Evolutionary conservation across 1,140 invertebrate species (phyloP).

Genomic region (Armadillidium nasatum): DNA sequence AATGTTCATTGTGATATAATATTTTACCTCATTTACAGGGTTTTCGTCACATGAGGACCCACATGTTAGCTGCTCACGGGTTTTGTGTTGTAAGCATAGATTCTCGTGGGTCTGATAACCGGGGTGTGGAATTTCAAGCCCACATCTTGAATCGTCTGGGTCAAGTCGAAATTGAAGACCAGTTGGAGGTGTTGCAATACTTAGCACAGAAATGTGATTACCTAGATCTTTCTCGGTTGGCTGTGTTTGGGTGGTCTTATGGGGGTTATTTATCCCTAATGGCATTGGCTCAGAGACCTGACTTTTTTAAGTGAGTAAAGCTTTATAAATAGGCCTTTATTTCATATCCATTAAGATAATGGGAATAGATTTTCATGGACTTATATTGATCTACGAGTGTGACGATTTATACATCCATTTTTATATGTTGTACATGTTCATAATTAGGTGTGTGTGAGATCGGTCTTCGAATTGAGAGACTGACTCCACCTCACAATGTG

Average conservation of each 20-base stretch:
- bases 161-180: conserved; percentile 66
- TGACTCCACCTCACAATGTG: too few species aligned
- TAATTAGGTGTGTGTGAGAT: too few species aligned
- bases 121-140: conserved; percentile 86
- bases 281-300: conserved; percentile 73
- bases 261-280: conserved; percentile 85
- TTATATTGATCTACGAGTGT: too few species aligned
- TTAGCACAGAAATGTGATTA: conserved; percentile 76
- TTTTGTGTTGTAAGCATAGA: conserved; percentile 95
- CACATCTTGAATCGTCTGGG: conserved; percentile 85
- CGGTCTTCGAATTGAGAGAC: too few species aligned
- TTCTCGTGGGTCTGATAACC: conserved; percentile 86
- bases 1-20: too few species aligned
- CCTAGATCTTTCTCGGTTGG: conserved; percentile 87
- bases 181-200: conserved; percentile 74
- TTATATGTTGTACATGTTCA: not conserved
- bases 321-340: too few species aligned
- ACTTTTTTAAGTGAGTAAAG: conserved; percentile 68
- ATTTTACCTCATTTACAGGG: too few species aligned
- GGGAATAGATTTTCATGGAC: too few species aligned
- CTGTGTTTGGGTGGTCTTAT: conserved; percentile 98
- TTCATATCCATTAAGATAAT: too few species aligned
- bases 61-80: conserved; percentile 91
- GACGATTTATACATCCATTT: conserved; percentile 24
- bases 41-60: conserved; percentile 82